A percentile compares a stretch with the other conserved stretches of the same genome.
These are phyloP conservation scores for Drosophila dunni DNA, from an alignment of 1,140 invertebrate species.

Conservation along the genomic window DNA sequence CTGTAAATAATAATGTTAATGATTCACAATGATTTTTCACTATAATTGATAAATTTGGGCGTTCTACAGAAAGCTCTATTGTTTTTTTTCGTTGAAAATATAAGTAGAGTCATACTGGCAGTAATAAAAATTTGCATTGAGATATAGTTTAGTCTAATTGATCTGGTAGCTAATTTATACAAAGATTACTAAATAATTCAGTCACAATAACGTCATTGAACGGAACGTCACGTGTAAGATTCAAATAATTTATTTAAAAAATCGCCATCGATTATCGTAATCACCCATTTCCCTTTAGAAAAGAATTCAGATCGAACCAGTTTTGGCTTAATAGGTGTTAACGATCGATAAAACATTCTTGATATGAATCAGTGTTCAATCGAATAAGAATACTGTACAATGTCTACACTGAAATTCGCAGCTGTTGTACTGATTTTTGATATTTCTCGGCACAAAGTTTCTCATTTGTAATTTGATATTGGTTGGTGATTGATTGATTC, in stretches of 20 bases:
- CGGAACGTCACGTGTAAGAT: background rate
- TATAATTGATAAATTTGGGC: background rate
- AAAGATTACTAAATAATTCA: no score
- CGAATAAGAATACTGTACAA: background rate
- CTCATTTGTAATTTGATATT: background rate
- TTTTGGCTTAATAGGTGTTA: background rate
- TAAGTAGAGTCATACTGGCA: no score
- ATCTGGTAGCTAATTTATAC: no score
- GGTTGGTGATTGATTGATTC: constrained; percentile 19
- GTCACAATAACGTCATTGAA: no score
- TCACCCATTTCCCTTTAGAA: background rate
- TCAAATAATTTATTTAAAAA: background rate
- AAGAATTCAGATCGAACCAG: constrained; percentile 2
- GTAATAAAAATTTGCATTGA: no score
- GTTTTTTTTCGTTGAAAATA: no score
- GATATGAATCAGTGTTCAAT: background rate
- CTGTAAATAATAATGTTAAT: background rate
- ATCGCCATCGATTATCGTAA: background rate
- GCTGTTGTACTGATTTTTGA: no score
- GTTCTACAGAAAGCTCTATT: no score
- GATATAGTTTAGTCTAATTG: no score
- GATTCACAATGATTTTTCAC: constrained; percentile 1
- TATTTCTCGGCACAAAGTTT: background rate
- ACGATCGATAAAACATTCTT: background rate
- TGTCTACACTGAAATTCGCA: no score